Base-by-base conservation (phyloP, 37 sponge, comb jelly and placozoan species). In the Crambe crambe region DNA sequence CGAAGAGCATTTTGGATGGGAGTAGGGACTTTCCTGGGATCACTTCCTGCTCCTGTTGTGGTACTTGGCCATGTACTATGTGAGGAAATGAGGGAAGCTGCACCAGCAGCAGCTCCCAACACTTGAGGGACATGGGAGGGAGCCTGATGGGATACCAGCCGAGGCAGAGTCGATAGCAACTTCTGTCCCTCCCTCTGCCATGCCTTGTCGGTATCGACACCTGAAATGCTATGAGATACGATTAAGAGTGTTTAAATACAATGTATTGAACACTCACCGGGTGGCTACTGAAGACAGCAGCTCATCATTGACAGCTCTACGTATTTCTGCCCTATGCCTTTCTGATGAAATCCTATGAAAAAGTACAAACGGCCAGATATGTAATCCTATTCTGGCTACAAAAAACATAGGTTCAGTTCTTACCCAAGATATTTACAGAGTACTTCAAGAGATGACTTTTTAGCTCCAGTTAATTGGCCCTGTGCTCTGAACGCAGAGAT, bases 231-330 rank as follows among this genome's bases (percentile, higher is more conserved):
- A 39, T 8, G 22, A 36, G 37, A 60, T 39, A 44, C 6, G 27
- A 25, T 26, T 26, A 47, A 21, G 37, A 68, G 12, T 37, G 36
- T 17, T 36, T 15, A 9, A 36, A 18, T 36, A 68, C 18, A 31
- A 32, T 9, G 21, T 68, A 37, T 32, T 5, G 39, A 9, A 17
- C 22, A 38, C 84, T 82, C 54, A 89, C 94, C 79, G 26, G 27
- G 64, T 61, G 27, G 95, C 95, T 21, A 91, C 58, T 32, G 72
- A 64, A 29, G 75, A 39, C 0, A 95, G 80, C 0, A 84, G 68
- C 1, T 91, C 95, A 60, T 95, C 95, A 56, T 84, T 88, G 15
- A 86, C 89, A 59, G 95, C 95, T 77, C 95, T 84, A 17, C 95
- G 68, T 22, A 95, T 63, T 64, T 95, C 95, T 8, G 92, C 95